These are phyloP conservation scores for Seriola rivoliana DNA, from an alignment of 2,113 vertebrate genomes.

Conservation along the genomic window DNA sequence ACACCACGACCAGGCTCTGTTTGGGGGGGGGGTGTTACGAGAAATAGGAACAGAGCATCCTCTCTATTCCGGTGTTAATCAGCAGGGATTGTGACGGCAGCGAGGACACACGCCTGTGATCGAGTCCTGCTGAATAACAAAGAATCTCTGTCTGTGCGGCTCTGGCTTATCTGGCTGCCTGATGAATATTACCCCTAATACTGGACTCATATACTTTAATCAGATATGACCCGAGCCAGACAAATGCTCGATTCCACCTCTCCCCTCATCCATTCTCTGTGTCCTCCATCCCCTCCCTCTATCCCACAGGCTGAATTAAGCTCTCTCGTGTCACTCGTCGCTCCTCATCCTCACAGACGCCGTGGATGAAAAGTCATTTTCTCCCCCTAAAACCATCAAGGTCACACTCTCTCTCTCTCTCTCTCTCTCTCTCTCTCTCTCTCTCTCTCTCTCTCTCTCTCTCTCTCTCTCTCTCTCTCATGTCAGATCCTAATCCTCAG, in stretches of 20 bases:
- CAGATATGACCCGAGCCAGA: conserved; percentile 72
- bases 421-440: neutral
- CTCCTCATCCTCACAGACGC: conserved; percentile 25
- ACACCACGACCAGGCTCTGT: neutral
- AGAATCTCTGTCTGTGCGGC: conserved; percentile 43
- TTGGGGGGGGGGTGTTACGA: neutral
- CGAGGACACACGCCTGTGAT: conserved; percentile 45
- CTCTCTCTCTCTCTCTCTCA: conserved; percentile 18
- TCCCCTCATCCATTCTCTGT: conserved; percentile 17
- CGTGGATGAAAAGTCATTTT: conserved; percentile 54
- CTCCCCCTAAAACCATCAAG: conserved; percentile 53
- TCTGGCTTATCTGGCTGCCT: conserved; percentile 62
- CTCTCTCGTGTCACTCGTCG: conserved; percentile 40
- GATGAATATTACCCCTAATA: conserved; percentile 73
- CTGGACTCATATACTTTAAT: conserved; percentile 68
- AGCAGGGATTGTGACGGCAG: conserved; percentile 49
- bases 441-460: neutral
- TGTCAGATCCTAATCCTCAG: conserved; percentile 54
- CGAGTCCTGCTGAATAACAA: conserved; percentile 54
- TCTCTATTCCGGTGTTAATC: conserved; percentile 50
- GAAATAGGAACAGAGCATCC: conserved; percentile 20
- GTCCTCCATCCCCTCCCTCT: conserved; percentile 23
- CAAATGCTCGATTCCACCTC: conserved; percentile 59
- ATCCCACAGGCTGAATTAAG: conserved; percentile 50
- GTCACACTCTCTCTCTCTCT: neutral